phyloP scores from a whole-genome alignment of 2,888 invertebrate genomes.

The Mimumesa dahlbomi region DNA sequence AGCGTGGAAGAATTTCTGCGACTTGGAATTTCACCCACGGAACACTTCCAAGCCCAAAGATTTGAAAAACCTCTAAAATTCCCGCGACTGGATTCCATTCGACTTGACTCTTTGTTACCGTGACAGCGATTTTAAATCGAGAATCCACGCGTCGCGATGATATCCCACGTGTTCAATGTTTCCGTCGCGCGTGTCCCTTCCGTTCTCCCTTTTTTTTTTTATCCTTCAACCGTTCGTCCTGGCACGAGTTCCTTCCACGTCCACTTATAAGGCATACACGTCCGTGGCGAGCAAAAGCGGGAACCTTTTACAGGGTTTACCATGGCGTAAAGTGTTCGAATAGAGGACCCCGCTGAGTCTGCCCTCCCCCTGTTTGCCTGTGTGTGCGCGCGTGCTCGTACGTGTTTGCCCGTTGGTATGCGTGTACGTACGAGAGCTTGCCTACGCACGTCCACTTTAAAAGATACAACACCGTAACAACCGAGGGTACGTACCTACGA shows the following conservation, averaged over 20 bases:
- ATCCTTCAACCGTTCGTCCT: slow-evolving; percentile 1
- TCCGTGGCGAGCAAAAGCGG: slow-evolving; percentile 23
- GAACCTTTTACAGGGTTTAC: slow-evolving; percentile 52
- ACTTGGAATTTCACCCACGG: no score
- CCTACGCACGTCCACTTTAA: slow-evolving; percentile 9
- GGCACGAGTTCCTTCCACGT: slow-evolving; percentile 13
- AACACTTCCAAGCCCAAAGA: no score
- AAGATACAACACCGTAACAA: not conserved
- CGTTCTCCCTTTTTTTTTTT: not conserved
- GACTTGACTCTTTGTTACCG: no score
- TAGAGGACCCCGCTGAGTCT: slow-evolving; percentile 12
- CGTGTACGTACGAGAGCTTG: not conserved
- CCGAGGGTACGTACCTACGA: no score
- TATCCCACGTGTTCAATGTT: no score
- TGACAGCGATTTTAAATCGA: no score
- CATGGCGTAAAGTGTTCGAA: slow-evolving; percentile 41
- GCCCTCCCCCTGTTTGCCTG: slow-evolving; percentile 11
- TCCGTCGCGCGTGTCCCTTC: slow-evolving; percentile 8
- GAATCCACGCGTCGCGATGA: no score
- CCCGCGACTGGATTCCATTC: no score
- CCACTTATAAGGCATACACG: slow-evolving; percentile 25
- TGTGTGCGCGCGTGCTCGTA: not conserved
- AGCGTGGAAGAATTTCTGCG: no score
- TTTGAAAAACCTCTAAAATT: no score
- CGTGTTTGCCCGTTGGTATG: not conserved